Evolutionary conservation across 2,797 vertebrate species (phyloP).

Genomic region (Scarus forsteni): DNA sequence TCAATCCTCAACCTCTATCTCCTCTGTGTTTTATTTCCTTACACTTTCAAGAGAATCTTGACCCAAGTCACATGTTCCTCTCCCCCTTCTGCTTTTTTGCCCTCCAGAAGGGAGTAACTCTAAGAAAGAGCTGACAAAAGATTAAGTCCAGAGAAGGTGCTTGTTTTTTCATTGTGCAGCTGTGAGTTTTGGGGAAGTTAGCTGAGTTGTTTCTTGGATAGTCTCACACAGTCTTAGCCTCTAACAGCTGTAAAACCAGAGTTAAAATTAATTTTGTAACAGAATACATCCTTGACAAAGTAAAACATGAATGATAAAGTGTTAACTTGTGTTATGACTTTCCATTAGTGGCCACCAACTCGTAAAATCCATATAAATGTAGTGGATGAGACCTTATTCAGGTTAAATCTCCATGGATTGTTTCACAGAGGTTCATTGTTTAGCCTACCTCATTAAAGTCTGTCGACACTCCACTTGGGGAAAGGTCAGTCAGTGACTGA

Average conservation of each 20-base stretch:
- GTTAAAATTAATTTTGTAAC: conserved; percentile 4
- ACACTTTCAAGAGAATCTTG: conserved; percentile 13
- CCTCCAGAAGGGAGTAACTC: conserved; percentile 54
- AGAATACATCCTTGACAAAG: background rate
- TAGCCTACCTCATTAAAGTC: conserved; percentile 32
- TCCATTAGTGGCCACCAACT: no score
- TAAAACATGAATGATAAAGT: no score
- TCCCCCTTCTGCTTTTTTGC: conserved; percentile 52
- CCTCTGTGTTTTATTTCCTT: background rate
- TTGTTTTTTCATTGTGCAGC: conserved; percentile 78
- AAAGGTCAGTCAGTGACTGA: conserved; percentile 78
- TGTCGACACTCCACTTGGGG: conserved; percentile 62
- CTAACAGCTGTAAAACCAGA: conserved; percentile 57
- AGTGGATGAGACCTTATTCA: background rate
- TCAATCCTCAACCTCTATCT: background rate
- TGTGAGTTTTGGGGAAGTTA: conserved; percentile 62
- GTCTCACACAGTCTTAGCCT: conserved; percentile 56
- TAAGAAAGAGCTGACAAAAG: conserved; percentile 52
- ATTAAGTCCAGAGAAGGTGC: conserved; percentile 56
- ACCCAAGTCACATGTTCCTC: conserved; percentile 41
- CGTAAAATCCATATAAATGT: no score
- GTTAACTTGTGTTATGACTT: no score
- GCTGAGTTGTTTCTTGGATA: conserved; percentile 32
- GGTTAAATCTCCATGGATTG: conserved; percentile 30
- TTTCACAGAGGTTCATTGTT: conserved; percentile 21